Conservation (phyloP, 2,888 invertebrate genomes). For the Chromoteleia sp. region DNA sequence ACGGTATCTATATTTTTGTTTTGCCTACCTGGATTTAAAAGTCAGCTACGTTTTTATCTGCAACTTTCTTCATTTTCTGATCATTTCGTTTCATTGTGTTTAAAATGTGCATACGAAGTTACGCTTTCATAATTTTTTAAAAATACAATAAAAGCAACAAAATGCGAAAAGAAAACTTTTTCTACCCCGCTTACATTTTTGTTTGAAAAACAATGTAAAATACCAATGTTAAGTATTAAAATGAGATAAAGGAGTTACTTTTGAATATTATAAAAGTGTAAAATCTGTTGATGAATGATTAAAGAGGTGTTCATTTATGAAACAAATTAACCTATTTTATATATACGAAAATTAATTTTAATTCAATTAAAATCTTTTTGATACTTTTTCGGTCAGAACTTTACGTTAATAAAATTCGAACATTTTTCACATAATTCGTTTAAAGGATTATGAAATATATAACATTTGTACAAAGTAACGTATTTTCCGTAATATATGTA, state of each 20-base stretch:
- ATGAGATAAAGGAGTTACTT: too few relatives aligned
- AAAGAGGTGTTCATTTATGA: too few relatives aligned
- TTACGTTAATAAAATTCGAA: constrained; percentile 2
- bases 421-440: constrained; percentile 17
- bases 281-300: too few relatives aligned
- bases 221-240: too few relatives aligned
- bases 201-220: too few relatives aligned
- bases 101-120: constrained; percentile 16
- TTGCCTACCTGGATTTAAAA: constrained; percentile 40
- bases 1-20: constrained; percentile 18
- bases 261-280: too few relatives aligned
- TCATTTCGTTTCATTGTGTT: constrained; percentile 19
- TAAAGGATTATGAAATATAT: constrained; percentile 9
- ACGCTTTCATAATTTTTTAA: not conserved
- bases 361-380: not conserved
- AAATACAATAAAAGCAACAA: too few relatives aligned
- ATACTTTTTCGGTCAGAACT: constrained; percentile 2
- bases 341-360: too few relatives aligned
- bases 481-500: constrained; percentile 1
- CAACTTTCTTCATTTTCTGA: constrained; percentile 42
- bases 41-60: constrained; percentile 32
- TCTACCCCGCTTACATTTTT: too few relatives aligned
- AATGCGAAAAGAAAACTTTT: too few relatives aligned
- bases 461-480: not conserved
- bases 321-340: too few relatives aligned